Evolutionary conservation across 2,113 vertebrate genomes (phyloP), one percentile per base, ranked within the genome.

Genomic region (Myxocyprinus asiaticus): DNA sequence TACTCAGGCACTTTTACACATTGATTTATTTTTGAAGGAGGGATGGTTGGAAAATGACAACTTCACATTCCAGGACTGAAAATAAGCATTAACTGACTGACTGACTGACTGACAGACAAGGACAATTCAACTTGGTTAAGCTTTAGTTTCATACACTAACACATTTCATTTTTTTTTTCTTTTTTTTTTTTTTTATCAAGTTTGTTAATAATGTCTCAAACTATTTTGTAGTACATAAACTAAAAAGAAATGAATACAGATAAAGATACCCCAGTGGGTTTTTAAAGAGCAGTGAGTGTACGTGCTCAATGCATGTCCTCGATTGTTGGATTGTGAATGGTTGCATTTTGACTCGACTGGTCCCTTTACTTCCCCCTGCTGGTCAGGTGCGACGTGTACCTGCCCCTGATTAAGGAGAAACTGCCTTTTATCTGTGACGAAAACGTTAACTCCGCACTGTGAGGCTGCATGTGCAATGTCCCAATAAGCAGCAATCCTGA

Each of bases 311-410:
- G n/a, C n/a, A 62, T 11, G 17, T 73, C 44, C 51, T 58, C 68
- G 4, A 44, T 15, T 43, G 33, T 56, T 55, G 51, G 8, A 58
- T 71, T 71, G 42, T 71, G 10, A 59, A n/a, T 61, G 12, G 59
- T 56, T 42, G n/a, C 15, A 63, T 68, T 59, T 55, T 10, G 72
- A 83, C 82, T 76, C 48, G 56, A 76, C 17, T 11, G 45, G 17
- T 67, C 10, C 43, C 74, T 9, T 64, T 78, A 67, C 81, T 77
- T 86, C 89, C 92, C 78, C 82, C 92, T 92, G 91, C 87, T 92
- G 92, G 91, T 73, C 10, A 77, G 69, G 85, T 66, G 68, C 83
- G 68, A 87, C 84, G 79, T 74, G 69, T 69, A 59, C 78, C 63
- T 42, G 56, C 33, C 55, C 76, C 62, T 22, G 63, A 72, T 65